Percentiles rank a stretch among this genome's conserved stretches.
Evolutionary conservation across 2,888 invertebrate genomes (phyloP).

Genomic region (Cantharis flavilabris): DNA sequence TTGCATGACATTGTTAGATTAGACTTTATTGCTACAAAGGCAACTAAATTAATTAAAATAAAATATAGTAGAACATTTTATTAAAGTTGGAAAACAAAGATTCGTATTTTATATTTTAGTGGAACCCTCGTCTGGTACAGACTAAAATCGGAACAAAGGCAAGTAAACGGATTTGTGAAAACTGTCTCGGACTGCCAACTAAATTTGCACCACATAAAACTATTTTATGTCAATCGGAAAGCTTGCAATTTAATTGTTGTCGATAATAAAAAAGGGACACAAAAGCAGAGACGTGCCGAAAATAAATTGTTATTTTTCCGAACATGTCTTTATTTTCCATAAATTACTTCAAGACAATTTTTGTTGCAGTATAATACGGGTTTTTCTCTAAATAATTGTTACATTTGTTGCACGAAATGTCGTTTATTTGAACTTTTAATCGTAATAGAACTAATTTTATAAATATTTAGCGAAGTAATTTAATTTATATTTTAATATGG

Average conservation of each 20-base stretch:
- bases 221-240: constrained; percentile 29
- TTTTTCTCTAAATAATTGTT: not conserved
- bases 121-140: constrained; percentile 17
- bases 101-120: constrained; percentile 13
- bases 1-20: not conserved
- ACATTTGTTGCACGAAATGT: not conserved
- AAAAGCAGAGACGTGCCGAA: constrained; percentile 20
- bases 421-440: not conserved
- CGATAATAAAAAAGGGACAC: constrained; percentile 17
- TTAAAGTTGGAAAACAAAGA: constrained; percentile 14
- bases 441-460: not conserved
- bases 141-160: constrained; percentile 18
- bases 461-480: not conserved
- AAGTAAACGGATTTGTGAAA: constrained; percentile 23
- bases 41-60: not conserved
- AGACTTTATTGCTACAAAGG: not conserved
- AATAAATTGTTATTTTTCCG: constrained; percentile 22
- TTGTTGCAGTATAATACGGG: not conserved
- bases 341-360: constrained; percentile 15
- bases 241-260: constrained; percentile 26
- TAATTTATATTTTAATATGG: no score
- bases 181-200: constrained; percentile 26
- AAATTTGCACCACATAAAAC: constrained; percentile 27
- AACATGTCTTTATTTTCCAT: constrained; percentile 12
- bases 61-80: not conserved